Evolutionary conservation across 1,140 invertebrate genomes (phyloP).

Genomic region (Tetramorium alpestre): DNA sequence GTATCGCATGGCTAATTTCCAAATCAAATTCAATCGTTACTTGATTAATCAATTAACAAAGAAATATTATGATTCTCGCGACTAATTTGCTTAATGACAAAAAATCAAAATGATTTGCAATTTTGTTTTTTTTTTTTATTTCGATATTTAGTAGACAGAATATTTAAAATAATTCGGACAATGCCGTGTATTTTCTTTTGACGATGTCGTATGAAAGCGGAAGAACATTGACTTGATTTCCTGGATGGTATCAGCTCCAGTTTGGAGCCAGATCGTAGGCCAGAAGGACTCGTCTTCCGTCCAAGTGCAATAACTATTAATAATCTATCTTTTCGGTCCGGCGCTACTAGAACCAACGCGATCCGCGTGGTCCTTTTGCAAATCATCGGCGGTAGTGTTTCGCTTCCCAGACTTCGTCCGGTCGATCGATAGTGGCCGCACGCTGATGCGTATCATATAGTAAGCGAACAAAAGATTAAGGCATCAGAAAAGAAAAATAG

Average conservation of each 20-base stretch:
- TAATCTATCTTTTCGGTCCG: slow-evolving; percentile 53
- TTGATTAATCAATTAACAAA: not conserved
- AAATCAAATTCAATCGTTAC: not conserved
- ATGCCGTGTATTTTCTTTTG: not conserved
- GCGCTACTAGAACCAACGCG: slow-evolving; percentile 1
- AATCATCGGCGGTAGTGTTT: slow-evolving; percentile 2
- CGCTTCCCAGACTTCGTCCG: slow-evolving; percentile 31
- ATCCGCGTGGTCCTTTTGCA: not conserved
- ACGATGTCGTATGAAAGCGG: not conserved
- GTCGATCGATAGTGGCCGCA: slow-evolving; percentile 61
- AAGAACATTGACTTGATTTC: slow-evolving; percentile 33
- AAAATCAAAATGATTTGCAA: not conserved
- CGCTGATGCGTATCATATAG: slow-evolving; percentile 55
- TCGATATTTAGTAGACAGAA: not conserved
- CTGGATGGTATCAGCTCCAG: slow-evolving; percentile 42
- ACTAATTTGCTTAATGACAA: not conserved
- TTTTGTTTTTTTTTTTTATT: not conserved
- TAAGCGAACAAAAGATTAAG: slow-evolving; percentile 68
- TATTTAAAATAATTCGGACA: not conserved
- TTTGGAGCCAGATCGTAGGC: slow-evolving; percentile 57
- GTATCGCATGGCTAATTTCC: not conserved
- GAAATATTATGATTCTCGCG: not conserved
- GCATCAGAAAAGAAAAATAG: slow-evolving; percentile 34
- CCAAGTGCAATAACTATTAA: slow-evolving; percentile 72
- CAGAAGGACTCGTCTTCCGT: slow-evolving; percentile 68